phyloP scores from a whole-genome alignment of 1,140 invertebrate genomes.

The Lasioglossum baleicum region DNA sequence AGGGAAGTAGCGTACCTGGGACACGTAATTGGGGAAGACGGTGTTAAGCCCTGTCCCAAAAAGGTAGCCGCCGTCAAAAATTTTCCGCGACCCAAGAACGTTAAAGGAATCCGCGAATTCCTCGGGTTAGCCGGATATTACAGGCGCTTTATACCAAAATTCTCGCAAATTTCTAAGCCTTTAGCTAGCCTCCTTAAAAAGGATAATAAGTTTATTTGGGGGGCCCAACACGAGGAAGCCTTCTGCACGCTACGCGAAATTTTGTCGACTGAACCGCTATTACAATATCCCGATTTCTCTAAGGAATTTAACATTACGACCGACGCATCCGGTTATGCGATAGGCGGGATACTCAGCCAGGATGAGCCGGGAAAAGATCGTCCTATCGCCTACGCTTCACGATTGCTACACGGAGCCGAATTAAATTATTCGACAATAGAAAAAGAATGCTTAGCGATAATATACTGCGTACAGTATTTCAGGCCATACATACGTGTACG shows the following conservation, averaged over 20 bases:
- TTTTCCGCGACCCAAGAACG: neutral
- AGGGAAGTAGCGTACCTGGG: constrained; percentile 1
- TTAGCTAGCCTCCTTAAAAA: neutral
- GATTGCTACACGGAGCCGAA: neutral
- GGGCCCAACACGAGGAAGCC: too few species aligned
- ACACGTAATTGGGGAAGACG: neutral
- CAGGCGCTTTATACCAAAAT: neutral
- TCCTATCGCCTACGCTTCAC: neutral
- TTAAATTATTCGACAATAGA: neutral
- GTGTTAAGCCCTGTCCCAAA: neutral
- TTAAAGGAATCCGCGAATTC: neutral
- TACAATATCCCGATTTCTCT: neutral
- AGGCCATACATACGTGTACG: neutral
- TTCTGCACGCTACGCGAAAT: too few species aligned
- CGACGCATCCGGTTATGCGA: too few species aligned
- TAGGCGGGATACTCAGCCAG: too few species aligned
- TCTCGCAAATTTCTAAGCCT: too few species aligned
- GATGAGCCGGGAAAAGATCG: too few species aligned
- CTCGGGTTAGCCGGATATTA: neutral
- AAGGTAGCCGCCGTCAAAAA: neutral
- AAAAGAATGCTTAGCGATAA: neutral
- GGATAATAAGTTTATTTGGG: too few species aligned
- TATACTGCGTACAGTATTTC: neutral
- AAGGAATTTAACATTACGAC: neutral
- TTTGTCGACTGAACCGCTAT: too few species aligned